phyloP scores from a whole-genome alignment of 2,113 vertebrate species.

The Zosterops borbonicus region DNA sequence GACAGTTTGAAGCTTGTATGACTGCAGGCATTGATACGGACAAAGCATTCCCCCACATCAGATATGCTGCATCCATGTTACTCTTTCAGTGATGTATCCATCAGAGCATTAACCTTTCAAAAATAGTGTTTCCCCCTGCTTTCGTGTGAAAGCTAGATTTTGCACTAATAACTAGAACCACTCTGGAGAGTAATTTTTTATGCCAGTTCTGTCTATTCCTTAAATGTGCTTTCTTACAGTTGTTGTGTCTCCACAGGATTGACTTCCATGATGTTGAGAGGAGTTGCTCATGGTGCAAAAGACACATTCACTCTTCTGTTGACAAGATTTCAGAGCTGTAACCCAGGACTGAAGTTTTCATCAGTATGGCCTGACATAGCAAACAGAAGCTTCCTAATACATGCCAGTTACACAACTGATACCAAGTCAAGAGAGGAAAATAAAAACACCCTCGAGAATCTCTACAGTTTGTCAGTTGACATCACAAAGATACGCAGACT shows the following conservation, averaged over 20 bases:
- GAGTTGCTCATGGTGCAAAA: background rate
- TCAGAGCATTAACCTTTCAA: background rate
- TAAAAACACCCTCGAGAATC: constrained; percentile 75
- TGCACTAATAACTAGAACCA: background rate
- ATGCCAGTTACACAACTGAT: constrained; percentile 2
- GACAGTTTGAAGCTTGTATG: background rate
- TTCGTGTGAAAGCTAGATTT: background rate
- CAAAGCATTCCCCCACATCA: background rate
- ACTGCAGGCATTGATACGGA: background rate
- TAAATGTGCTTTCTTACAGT: constrained; percentile 1
- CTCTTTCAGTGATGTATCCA: background rate
- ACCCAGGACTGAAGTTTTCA: background rate
- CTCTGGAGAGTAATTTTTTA: background rate
- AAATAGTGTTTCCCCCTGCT: background rate
- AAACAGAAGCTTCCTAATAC: background rate
- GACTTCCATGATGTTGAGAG: background rate
- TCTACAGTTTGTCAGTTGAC: constrained; percentile 82
- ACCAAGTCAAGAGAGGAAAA: constrained; percentile 75
- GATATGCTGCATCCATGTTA: background rate
- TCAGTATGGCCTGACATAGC: background rate
- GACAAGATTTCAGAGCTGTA: background rate
- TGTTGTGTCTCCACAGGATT: background rate
- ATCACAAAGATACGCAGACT: constrained; percentile 84
- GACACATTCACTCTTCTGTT: constrained; percentile 7
- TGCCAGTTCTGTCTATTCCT: background rate